Evolutionary conservation across 2,888 invertebrate species (phyloP), one percentile per base, ranked within the genome.

Genomic region (Amblyteles armatorius): DNA sequence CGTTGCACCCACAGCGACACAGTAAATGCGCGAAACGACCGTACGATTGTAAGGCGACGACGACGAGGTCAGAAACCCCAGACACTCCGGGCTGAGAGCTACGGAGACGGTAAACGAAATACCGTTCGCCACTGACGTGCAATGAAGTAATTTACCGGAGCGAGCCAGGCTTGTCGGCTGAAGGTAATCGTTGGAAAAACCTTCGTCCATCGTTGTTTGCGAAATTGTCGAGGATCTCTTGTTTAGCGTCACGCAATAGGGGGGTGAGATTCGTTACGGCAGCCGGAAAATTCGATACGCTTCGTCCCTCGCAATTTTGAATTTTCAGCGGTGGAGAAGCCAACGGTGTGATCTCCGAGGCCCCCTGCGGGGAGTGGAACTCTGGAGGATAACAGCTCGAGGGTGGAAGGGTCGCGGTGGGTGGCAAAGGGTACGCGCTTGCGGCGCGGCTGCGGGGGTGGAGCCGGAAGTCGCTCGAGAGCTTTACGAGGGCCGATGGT

Each of bases 381-480:
- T 50, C 67, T 13, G 29, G 29, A 29, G 63, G 48, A 60, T 73
- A 60, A 63, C 33, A 48, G 69, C 22, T 63, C 19, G 19, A 55
- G 36, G 52, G 44, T 65, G 40, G 69, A 40, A 63, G 79, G 77
- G 81, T 81, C 72, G 78, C 63, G 60, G 55, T 52, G 71, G 44
- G 63, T 29, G 60, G 60, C 29, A 26, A 68, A 78, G 78, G 65
- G 77, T 67, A 67, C 52, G 57, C 60, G 73, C 63, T 71, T 50
- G 19, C 40, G 77, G 72, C 60, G 48, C 36, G 29, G 67, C 65
- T 71, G 40, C 63, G n/a, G 71, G 80, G 67, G 33, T 52, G 33
- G 55, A 72, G 65, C 29, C 84, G 82, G 84, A 85, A 85, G 79
- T 85, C 48, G 50, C 84, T 85, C 82, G 84, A 85, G 84, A 74